Conservation (phyloP, 2,797 vertebrate genomes). For the Lateolabrax maculatus region DNA sequence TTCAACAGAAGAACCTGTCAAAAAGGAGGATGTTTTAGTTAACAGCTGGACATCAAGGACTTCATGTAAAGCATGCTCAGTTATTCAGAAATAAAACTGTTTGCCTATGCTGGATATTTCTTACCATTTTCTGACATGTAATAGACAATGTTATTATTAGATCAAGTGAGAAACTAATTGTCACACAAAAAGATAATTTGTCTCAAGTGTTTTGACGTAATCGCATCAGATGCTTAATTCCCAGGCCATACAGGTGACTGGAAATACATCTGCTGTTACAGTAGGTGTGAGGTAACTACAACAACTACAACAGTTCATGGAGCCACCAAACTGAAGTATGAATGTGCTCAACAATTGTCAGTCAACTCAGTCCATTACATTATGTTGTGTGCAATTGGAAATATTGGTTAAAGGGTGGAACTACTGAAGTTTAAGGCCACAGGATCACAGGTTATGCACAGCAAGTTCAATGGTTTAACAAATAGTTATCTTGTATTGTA, state of each 20-base stretch:
- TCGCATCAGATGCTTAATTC: not conserved
- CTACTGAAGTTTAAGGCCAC: no score
- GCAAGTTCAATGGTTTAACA: no score
- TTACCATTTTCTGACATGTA: no score
- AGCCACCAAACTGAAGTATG: not conserved
- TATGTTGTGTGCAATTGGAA: no score
- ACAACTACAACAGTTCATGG: not conserved
- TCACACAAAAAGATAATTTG: not conserved
- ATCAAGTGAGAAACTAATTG: no score
- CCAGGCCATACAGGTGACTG: not conserved
- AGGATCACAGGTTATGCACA: no score
- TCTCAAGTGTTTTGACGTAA: not conserved
- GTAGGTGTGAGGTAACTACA: not conserved
- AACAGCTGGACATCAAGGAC: not conserved
- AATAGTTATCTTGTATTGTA: no score
- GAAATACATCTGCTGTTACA: not conserved
- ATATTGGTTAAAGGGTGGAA: no score
- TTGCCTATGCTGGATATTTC: no score
- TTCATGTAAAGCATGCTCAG: not conserved
- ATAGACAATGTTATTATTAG: no score
- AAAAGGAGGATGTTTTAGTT: not conserved
- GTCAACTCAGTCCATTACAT: no score
- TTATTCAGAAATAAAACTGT: not conserved
- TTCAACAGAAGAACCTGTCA: conserved; percentile 94
- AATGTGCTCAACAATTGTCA: not conserved